Evolutionary conservation across 2,113 vertebrate genomes (phyloP), one percentile per base, ranked within the genome.

Genomic region (Catharus minimus): DNA sequence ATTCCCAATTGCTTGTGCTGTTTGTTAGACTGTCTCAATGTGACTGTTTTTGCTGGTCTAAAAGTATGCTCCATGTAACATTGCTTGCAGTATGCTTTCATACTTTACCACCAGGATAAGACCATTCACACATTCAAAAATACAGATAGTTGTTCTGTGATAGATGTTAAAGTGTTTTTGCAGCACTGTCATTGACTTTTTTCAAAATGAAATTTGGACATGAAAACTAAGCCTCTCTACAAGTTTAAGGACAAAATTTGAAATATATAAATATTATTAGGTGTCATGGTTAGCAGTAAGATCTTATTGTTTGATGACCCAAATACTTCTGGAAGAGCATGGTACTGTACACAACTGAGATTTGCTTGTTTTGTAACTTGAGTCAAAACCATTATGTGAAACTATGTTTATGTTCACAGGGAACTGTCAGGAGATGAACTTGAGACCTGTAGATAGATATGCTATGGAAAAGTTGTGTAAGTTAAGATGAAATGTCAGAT

Each of bases 111-210:
- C 14, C 36, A 24, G 41, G 15, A 90, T 33, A 41, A 86, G 18
- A 62, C 26, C 5, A 22, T 50, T 60, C 28, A 46, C 1, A 2
- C 2, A 13, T 61, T 7, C 41, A 36, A 32, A 36, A 83, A n/a
- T 64, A 24, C 0, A 0, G 20, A 1, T 28, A 46, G 33, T 44
- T 90, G 13, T 38, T 86, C 13, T 41, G 8, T 47, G 13, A 26
- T 41, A 13, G 11, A 0, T 43, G 18, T 77, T 89, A 10, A 55
- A 1, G 17, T 30, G 16, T 11, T 73, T 62, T 60, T 73, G 27
- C 9, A 66, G 36, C 14, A 36, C 11, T 13, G 3, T 44, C 14
- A 33, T 78, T 61, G 15, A 94, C 90, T 11, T 64, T 72, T 80
- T 41, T 41, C 8, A 44, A 62, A n/a, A 49, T 4, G 7, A 65